Evolutionary conservation across 2,888 invertebrate genomes (phyloP), one percentile per base, ranked within the genome.

Genomic region (Shargacucullia verbasci): DNA sequence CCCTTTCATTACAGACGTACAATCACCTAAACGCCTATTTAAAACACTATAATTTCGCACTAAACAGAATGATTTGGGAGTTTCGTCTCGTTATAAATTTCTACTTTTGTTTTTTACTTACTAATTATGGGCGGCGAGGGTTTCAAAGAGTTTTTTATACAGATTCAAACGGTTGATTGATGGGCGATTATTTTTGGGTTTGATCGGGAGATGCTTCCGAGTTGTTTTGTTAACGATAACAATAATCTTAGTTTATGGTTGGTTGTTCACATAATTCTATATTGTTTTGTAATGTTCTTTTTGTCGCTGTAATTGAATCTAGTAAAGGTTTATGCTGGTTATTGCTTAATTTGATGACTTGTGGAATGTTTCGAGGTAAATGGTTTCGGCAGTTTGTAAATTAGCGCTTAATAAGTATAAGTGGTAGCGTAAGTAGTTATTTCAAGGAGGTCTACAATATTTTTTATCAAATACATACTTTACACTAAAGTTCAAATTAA

Each of bases 11-110:
- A 92, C 79, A 80, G 81, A 84, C 85, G 80, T 85, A 87, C 89
- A 85, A 88, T 87, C 89, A 83, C 85, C 88, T 91, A 92, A 93
- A 92, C 90, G 89, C 78, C 78, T 86, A 84, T 89, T 91, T 90
- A 88, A 88, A 91, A 90, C 83, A 88, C 90, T 89, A 90, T 92
- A 94, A 94, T 94, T 93, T 92, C 63, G 91, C 93, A 91, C 92
- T 92, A 91, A 93, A 92, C 87, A 86, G 87, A 84, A 90, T 91
- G 92, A 94, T 92, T 92, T 88, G 84, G 84, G 82, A 85, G 84
- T 90, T 90, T 89, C 85, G 76, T 89, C 90, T 92, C 84, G 91
- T 94, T 91, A 92, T 87, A 91, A 89, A 91, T 90, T 89, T 89
- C 86, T 85, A 90, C 89, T 90, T 91, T 92, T 92, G 90, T 92